Percentiles rank a stretch among this genome's conserved stretches.
phyloP scores from a whole-genome alignment of 2,113 vertebrate genomes.

The Dermatemys mawii region DNA sequence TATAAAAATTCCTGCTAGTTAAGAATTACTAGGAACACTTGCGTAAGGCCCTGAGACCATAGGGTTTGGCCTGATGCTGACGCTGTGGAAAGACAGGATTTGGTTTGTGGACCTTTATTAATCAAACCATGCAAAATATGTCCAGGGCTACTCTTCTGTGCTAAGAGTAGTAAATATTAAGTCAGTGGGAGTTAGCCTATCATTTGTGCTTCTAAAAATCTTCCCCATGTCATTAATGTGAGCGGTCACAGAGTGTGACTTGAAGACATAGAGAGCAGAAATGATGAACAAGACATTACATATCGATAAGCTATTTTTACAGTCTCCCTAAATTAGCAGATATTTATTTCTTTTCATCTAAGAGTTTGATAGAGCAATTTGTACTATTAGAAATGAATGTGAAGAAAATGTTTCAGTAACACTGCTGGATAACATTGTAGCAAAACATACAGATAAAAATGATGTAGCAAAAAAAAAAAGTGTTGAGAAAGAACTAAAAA shows the following conservation, averaged over 20 bases:
- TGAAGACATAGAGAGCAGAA: neutral
- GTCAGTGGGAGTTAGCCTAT: too few species aligned
- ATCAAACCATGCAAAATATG: too few species aligned
- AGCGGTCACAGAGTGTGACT: neutral
- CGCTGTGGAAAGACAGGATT: too few species aligned
- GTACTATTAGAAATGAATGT: neutral
- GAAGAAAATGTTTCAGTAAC: neutral
- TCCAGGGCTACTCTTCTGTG: too few species aligned
- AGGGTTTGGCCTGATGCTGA: too few species aligned
- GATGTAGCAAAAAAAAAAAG: neutral
- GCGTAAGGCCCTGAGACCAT: too few species aligned
- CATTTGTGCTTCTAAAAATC: too few species aligned
- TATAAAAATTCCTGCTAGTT: too few species aligned
- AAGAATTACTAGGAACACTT: too few species aligned
- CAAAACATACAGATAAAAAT: neutral
- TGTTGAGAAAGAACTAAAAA: neutral
- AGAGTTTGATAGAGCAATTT: conserved; percentile 52
- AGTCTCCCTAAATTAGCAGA: neutral
- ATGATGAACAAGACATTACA: neutral
- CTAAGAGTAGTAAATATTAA: too few species aligned
- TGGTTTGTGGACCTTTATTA: too few species aligned
- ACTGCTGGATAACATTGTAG: neutral
- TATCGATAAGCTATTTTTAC: neutral
- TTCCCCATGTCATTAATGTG: too few species aligned
- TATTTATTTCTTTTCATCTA: conserved; percentile 46